Evolutionary conservation across 2,797 vertebrate genomes (phyloP).

Genomic region (Carapus acus): DNA sequence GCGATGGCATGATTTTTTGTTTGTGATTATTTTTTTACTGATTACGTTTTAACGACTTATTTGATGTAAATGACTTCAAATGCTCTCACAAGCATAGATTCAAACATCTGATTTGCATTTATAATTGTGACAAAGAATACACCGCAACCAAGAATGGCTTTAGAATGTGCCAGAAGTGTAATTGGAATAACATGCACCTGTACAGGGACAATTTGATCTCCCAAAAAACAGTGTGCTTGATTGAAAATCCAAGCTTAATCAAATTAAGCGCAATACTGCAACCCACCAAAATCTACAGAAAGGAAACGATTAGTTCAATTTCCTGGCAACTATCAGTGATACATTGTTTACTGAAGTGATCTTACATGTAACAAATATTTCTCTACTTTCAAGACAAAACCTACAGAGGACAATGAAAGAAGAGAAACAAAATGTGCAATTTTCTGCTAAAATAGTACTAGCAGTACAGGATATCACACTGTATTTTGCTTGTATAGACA

Average conservation of each 20-base stretch:
- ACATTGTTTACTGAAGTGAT: slow-evolving; percentile 33
- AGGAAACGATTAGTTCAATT: slow-evolving; percentile 57
- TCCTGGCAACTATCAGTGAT: slow-evolving; percentile 36
- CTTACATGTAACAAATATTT: slow-evolving; percentile 31
- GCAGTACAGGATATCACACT: slow-evolving; percentile 24
- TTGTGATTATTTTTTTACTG: not conserved
- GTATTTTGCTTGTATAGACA: slow-evolving; percentile 25
- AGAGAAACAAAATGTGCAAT: slow-evolving; percentile 56
- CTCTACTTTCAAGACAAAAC: slow-evolving; percentile 12
- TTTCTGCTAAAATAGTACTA: slow-evolving; percentile 36
- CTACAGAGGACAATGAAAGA: slow-evolving; percentile 24
- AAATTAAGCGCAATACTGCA: slow-evolving; percentile 27
- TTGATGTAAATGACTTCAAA: not conserved
- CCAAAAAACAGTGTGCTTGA: slow-evolving; percentile 50
- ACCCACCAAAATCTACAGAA: slow-evolving; percentile 26
- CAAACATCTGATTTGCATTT: slow-evolving; percentile 1
- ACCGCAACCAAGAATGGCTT: slow-evolving; percentile 5
- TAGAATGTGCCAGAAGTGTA: slow-evolving; percentile 37
- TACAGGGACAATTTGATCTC: slow-evolving; percentile 10
- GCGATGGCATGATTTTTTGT: not conserved
- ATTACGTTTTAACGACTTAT: slow-evolving; percentile 2
- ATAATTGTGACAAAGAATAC: slow-evolving; percentile 1
- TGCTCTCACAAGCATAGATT: slow-evolving; percentile 5
- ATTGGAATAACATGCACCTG: slow-evolving; percentile 13
- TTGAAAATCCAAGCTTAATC: slow-evolving; percentile 27